Evolutionary conservation across 2,888 invertebrate species (phyloP).

Genomic region (Taphrorychus bicolor): DNA sequence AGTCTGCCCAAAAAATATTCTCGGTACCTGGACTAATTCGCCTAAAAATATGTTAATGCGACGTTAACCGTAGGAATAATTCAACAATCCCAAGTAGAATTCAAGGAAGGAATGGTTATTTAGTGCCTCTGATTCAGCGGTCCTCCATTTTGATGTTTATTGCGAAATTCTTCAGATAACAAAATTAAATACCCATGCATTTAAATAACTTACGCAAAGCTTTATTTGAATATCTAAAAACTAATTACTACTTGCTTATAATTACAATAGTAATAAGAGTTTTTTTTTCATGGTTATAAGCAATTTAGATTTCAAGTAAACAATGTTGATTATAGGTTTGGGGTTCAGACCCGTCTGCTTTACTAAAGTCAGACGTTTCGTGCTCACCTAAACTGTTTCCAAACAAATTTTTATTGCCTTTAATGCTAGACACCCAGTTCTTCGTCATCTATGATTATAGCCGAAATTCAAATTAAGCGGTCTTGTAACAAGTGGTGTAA

Average conservation of each 20-base stretch:
- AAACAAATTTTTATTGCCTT: conserved; percentile 28
- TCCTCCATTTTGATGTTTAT: conserved; percentile 7
- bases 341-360: conserved; percentile 14
- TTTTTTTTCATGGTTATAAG: conserved; percentile 3
- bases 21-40: conserved; percentile 47
- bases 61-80: conserved; percentile 14
- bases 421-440: conserved; percentile 30
- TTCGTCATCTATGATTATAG: conserved; percentile 25
- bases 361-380: conserved; percentile 9
- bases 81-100: conserved; percentile 15
- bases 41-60: conserved; percentile 52
- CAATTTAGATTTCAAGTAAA: conserved; percentile 22
- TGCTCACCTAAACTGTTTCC: conserved; percentile 20
- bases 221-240: no score
- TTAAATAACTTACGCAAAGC: no score
- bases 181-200: no score
- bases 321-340: conserved; percentile 28
- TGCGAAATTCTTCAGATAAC: neutral
- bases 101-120: conserved; percentile 26
- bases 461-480: neutral
- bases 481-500: neutral
- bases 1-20: conserved; percentile 49
- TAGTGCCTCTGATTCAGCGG: conserved; percentile 7
- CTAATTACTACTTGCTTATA: no score
- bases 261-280: neutral